Percentiles rank a stretch among this genome's conserved stretches.
These are phyloP conservation scores for Hylia prasina DNA, from an alignment of 2,113 vertebrate genomes.

Conservation along the genomic window DNA sequence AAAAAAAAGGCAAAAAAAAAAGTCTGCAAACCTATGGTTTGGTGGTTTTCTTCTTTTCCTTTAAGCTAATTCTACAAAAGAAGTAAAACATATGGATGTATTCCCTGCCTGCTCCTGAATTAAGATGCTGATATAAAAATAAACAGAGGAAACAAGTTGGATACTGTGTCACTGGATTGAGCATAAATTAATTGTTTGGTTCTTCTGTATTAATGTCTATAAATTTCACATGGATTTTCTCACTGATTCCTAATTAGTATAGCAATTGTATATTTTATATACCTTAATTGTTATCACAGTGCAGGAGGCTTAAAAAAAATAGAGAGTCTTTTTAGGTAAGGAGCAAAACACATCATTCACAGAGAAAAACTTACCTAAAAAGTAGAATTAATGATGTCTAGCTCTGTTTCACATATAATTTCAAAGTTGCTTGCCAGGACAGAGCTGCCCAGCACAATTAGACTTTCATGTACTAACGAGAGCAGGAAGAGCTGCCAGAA, in stretches of 20 bases:
- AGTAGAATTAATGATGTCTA: neutral
- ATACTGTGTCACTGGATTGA: neutral
- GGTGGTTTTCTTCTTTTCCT: neutral
- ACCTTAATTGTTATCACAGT: neutral
- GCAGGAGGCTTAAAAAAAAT: neutral
- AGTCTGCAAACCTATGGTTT: neutral
- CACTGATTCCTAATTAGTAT: neutral
- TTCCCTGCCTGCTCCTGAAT: neutral
- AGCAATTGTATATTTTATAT: neutral
- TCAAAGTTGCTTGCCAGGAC: neutral
- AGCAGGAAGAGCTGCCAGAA: neutral
- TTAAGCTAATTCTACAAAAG: neutral
- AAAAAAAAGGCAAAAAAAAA: neutral
- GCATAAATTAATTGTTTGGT: neutral
- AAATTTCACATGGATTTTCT: neutral
- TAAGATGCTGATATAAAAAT: neutral
- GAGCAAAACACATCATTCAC: neutral
- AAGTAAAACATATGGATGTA: neutral
- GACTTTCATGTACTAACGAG: neutral
- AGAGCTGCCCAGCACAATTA: constrained; percentile 3
- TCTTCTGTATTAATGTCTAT: neutral
- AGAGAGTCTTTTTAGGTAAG: neutral
- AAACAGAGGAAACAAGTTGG: neutral
- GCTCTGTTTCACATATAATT: neutral
- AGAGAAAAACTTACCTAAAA: neutral